Percentiles rank a stretch among this genome's conserved stretches.
Evolutionary conservation across 2,888 invertebrate species (phyloP).

Genomic region (Rhodophaea formosa): DNA sequence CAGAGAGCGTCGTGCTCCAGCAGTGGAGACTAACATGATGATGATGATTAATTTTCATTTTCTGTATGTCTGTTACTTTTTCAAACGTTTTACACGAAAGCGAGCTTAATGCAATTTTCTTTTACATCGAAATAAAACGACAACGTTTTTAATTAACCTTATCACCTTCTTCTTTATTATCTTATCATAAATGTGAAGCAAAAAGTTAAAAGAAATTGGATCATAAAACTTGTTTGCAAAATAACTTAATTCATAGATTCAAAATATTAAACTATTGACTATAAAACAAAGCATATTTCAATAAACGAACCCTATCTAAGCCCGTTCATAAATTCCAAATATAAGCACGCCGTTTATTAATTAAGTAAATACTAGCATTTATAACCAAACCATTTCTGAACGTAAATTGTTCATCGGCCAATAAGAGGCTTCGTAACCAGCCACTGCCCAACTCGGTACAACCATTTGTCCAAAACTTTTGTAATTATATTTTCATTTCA

Average conservation of each 20-base stretch:
- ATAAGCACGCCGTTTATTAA: constrained; percentile 8
- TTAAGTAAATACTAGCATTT: constrained; percentile 7
- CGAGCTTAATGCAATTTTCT: no score
- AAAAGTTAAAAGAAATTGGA: no score
- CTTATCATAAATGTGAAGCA: no score
- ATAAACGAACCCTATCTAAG: not conserved
- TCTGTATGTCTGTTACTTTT: no score
- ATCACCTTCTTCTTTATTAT: no score
- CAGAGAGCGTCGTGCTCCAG: no score
- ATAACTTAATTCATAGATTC: not conserved
- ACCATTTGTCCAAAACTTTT: constrained; percentile 30
- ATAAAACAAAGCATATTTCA: not conserved
- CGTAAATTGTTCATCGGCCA: constrained; percentile 2
- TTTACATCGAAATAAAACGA: no score
- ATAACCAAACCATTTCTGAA: not conserved
- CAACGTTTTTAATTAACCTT: no score
- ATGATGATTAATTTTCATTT: no score
- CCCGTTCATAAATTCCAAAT: constrained; percentile 7
- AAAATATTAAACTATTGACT: not conserved
- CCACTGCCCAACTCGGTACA: constrained; percentile 22
- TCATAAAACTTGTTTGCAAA: no score
- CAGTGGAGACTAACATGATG: no score
- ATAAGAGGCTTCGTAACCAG: constrained; percentile 5
- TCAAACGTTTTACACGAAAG: no score
- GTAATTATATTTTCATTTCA: constrained; percentile 31